A percentile compares a stretch with the other conserved stretches of the same genome.
Evolutionary conservation across 30 jellyfish, hydroid and myxozoan genomes (phyloP).

Genomic region (Turritopsis rubra): DNA sequence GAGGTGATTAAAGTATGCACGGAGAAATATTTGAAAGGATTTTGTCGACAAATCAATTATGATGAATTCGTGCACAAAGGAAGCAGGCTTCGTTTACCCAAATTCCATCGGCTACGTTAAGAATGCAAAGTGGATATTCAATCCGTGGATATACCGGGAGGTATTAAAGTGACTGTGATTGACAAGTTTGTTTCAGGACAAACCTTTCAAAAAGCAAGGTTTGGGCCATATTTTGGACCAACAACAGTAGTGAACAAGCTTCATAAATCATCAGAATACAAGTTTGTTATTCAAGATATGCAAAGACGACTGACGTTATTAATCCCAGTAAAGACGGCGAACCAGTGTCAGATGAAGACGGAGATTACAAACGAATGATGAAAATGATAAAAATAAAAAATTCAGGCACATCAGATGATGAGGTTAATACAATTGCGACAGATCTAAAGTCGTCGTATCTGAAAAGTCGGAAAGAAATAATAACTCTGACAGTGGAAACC

Average conservation of each 20-base stretch:
- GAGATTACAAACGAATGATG: neutral
- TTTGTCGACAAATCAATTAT: neutral
- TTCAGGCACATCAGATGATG: neutral
- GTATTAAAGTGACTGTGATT: neutral
- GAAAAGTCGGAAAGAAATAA: too few species aligned
- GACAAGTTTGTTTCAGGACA: neutral
- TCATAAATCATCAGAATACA: neutral
- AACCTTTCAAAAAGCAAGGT: neutral
- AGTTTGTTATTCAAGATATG: neutral
- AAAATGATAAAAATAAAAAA: too few species aligned
- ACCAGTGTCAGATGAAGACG: neutral
- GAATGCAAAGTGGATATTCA: neutral
- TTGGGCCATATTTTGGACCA: neutral
- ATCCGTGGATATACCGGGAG: neutral
- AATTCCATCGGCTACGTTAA: neutral
- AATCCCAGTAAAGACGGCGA: neutral
- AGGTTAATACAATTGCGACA: neutral
- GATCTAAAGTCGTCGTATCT: neutral
- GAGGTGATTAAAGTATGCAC: neutral
- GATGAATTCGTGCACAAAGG: neutral
- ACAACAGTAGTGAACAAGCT: neutral
- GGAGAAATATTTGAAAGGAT: neutral
- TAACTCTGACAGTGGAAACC: too few species aligned
- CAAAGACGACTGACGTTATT: neutral
- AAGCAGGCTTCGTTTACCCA: neutral